A percentile compares a stretch with the other conserved stretches of the same genome.
Evolutionary conservation across 2,113 vertebrate species (phyloP).

Genomic region (Cygnus buccinator): DNA sequence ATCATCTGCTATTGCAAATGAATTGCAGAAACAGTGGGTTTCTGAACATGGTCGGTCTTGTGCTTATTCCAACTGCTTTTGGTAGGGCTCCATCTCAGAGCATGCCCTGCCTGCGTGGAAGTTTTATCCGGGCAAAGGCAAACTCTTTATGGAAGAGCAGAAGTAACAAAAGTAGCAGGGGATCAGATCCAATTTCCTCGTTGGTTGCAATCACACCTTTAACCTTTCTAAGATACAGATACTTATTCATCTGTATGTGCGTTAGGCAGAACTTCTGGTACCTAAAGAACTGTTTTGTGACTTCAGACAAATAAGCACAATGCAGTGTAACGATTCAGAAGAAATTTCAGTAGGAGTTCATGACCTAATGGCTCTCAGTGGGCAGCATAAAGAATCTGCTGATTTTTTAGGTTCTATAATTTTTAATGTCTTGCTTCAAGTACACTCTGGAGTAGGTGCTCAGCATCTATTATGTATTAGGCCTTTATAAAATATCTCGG

Average conservation of each 20-base stretch:
- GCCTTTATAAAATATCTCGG: neutral
- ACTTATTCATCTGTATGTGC: neutral
- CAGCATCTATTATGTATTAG: neutral
- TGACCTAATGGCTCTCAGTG: fast-evolving
- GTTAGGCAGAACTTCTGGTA: neutral
- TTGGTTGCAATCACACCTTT: neutral
- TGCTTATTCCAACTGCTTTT: neutral
- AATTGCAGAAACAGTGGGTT: neutral
- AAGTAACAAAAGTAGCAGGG: neutral
- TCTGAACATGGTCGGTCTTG: neutral
- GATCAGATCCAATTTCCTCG: neutral
- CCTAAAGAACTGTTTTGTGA: neutral
- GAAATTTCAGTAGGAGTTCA: neutral
- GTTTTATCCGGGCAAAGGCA: neutral
- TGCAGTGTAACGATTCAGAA: neutral
- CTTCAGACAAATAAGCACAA: neutral
- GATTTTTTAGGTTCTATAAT: neutral
- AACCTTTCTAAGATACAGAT: neutral
- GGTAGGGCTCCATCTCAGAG: neutral
- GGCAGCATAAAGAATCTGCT: neutral
- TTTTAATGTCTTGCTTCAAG: neutral
- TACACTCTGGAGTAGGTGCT: neutral
- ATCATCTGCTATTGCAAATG: neutral
- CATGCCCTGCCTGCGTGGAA: neutral
- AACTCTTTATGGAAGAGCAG: neutral